Percentiles rank a stretch among this genome's conserved stretches.
phyloP scores from a whole-genome alignment of 1,140 invertebrate genomes.

The Aphaenogaster floridana region DNA sequence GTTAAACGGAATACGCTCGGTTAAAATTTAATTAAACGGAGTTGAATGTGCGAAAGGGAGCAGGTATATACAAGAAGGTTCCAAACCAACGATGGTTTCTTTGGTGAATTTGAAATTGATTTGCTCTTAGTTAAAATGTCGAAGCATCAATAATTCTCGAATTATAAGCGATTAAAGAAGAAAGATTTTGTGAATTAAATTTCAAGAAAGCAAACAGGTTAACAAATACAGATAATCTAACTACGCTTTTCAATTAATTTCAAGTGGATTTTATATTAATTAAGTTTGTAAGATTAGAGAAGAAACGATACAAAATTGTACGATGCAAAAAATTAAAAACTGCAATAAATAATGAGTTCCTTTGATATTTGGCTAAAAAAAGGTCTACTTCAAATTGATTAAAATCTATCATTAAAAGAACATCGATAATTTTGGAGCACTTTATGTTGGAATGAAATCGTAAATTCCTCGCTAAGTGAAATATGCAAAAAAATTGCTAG shows the following conservation, averaged over 20 bases:
- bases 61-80: background rate
- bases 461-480: slow-evolving; percentile 26
- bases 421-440: too few relatives aligned
- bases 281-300: background rate
- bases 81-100: background rate
- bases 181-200: background rate
- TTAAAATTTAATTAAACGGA: slow-evolving; percentile 50
- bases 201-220: background rate
- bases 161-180: background rate
- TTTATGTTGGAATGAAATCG: background rate
- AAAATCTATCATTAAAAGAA: background rate
- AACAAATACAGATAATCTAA: background rate
- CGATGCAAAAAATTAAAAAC: background rate
- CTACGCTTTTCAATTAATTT: background rate
- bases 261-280: background rate
- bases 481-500: slow-evolving; percentile 22
- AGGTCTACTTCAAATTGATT: background rate
- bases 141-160: background rate
- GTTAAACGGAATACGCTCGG: slow-evolving; percentile 24
- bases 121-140: background rate
- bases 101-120: background rate
- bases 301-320: background rate
- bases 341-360: background rate
- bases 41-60: background rate
- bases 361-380: background rate